Conservation (phyloP, 2,888 invertebrate species). For the Noctua pronuba region DNA sequence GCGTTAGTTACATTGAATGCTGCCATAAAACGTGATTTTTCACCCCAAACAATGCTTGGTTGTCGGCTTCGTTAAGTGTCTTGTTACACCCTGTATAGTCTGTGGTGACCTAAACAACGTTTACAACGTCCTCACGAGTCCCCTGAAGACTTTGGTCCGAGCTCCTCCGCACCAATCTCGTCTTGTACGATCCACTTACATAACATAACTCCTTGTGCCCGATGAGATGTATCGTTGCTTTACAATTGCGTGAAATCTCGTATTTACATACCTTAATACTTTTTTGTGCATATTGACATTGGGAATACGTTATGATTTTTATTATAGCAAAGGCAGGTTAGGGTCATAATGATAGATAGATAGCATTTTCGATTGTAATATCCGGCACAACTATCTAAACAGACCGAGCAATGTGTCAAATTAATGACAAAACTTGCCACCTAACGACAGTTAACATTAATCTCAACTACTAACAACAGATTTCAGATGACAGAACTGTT, state of each 20-base stretch:
- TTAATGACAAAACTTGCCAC: neutral
- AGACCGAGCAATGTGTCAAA: neutral
- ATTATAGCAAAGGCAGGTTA: no score
- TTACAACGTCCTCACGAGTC: neutral
- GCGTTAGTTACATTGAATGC: no score
- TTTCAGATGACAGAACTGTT: neutral
- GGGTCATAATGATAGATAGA: neutral
- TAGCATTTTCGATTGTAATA: neutral
- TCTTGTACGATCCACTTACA: slow-evolving; percentile 51
- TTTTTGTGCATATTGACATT: neutral
- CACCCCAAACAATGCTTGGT: no score
- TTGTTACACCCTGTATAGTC: no score
- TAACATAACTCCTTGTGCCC: slow-evolving; percentile 37
- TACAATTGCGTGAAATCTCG: neutral
- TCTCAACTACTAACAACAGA: neutral
- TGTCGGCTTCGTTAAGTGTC: no score
- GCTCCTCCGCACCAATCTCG: slow-evolving; percentile 39
- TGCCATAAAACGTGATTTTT: no score
- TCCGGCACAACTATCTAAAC: neutral
- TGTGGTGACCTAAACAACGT: neutral
- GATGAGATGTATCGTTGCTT: neutral
- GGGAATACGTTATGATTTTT: neutral
- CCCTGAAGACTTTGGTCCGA: slow-evolving; percentile 43
- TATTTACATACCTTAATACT: neutral
- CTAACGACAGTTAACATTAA: neutral